Evolutionary conservation across 2,888 invertebrate genomes (phyloP).

Genomic region (Gari tellinella): DNA sequence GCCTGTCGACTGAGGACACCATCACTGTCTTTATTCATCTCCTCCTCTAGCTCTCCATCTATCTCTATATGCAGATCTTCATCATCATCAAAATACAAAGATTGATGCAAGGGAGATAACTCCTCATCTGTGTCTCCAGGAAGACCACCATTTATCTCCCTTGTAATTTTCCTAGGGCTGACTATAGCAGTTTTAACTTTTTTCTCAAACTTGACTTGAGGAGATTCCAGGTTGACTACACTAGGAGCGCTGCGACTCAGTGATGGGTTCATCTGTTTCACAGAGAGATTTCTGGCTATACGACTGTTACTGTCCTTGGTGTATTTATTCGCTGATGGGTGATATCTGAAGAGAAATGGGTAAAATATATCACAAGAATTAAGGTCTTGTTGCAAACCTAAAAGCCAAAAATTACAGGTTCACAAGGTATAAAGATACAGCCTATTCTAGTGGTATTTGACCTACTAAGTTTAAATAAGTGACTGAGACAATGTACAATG

Average conservation of each 20-base stretch:
- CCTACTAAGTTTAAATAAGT: too few species aligned
- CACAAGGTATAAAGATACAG: too few species aligned
- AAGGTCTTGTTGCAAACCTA: too few species aligned
- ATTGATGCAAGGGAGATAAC: constrained; percentile 32
- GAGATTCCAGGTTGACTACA: constrained; percentile 75
- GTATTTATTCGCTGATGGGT: too few species aligned
- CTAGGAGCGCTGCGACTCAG: constrained; percentile 75
- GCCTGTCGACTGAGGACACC: constrained; percentile 76
- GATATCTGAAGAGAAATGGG: too few species aligned
- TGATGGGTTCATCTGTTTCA: too few species aligned
- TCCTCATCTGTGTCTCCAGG: constrained; percentile 19
- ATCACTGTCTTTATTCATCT: constrained; percentile 44
- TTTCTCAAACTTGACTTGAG: constrained; percentile 77
- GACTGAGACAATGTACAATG: too few species aligned
- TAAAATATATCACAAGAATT: too few species aligned
- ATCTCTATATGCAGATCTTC: constrained; percentile 42
- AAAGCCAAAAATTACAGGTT: too few species aligned
- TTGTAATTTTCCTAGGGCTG: constrained; percentile 47
- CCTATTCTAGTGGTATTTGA: too few species aligned
- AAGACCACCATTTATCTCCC: constrained; percentile 8
- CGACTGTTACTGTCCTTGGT: too few species aligned
- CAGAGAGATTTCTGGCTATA: too few species aligned
- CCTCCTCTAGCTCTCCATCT: constrained; percentile 17
- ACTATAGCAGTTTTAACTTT: constrained; percentile 59
- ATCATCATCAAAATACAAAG: constrained; percentile 3